These are phyloP conservation scores for honey bee (Apis mellifera) DNA, from an alignment of 1,140 invertebrate genomes.

Conservation along the genomic window Amel_HAv3.1 CM009933.2:11070001-11070500, in stretches of 20 bases:
- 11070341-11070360: not conserved
- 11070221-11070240: constrained; percentile 5
- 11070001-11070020: constrained; percentile 10
- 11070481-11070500: constrained; percentile 50
- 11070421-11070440: not conserved
- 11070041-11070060: constrained; percentile 52
- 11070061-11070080: constrained; percentile 45
- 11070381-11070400: not conserved
- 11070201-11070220: constrained; percentile 10
- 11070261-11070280: not conserved
- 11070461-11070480: not conserved
- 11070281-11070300: constrained; percentile 4
- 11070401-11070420: not conserved
- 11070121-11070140: constrained; percentile 2
- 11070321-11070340: not conserved
- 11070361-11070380: not conserved
- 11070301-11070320: constrained; percentile 1
- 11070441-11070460: not conserved
- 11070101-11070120: not conserved
- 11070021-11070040: constrained; percentile 36
- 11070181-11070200: not conserved
- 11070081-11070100: constrained; percentile 56
- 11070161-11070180: constrained; percentile 26
- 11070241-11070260: constrained; percentile 3
- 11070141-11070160: constrained; percentile 26